Percentiles rank a stretch among this genome's conserved stretches.
Evolutionary conservation across 2,888 invertebrate genomes (phyloP).

Genomic region (Agrypnus murinus): DNA sequence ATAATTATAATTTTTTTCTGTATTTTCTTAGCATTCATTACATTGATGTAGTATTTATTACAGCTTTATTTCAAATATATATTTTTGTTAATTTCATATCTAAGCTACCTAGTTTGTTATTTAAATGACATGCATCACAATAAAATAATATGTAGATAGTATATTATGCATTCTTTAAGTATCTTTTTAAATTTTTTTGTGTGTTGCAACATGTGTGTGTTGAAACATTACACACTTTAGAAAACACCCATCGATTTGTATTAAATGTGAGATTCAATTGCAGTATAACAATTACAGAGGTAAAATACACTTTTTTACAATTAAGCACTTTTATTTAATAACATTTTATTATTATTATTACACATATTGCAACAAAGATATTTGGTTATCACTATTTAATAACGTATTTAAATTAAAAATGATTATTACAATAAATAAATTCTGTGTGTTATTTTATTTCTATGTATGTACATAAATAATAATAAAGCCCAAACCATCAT

Average conservation of each 20-base stretch:
- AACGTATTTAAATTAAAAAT: constrained; percentile 22
- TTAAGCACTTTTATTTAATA: background rate
- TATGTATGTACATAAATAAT: too few relatives aligned
- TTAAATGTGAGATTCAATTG: background rate
- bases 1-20: constrained; percentile 33
- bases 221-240: too few relatives aligned
- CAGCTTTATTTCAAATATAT: constrained; percentile 14
- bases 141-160: constrained; percentile 41
- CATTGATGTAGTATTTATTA: constrained; percentile 32
- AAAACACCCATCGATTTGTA: too few relatives aligned
- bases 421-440: constrained; percentile 36
- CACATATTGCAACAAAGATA: background rate
- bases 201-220: background rate
- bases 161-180: constrained; percentile 29
- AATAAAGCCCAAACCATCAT: constrained; percentile 52
- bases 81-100: constrained; percentile 52
- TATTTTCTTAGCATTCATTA: constrained; percentile 12
- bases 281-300: background rate
- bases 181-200: constrained; percentile 12
- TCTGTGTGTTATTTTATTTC: constrained; percentile 28
- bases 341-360: constrained; percentile 18
- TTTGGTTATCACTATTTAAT: background rate
- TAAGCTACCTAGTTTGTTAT: constrained; percentile 52
- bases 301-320: background rate
- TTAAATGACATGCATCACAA: constrained; percentile 49